Evolutionary conservation across 2,888 invertebrate species (phyloP), one percentile per base, ranked within the genome.

Genomic region (Drosophila colorata): DNA sequence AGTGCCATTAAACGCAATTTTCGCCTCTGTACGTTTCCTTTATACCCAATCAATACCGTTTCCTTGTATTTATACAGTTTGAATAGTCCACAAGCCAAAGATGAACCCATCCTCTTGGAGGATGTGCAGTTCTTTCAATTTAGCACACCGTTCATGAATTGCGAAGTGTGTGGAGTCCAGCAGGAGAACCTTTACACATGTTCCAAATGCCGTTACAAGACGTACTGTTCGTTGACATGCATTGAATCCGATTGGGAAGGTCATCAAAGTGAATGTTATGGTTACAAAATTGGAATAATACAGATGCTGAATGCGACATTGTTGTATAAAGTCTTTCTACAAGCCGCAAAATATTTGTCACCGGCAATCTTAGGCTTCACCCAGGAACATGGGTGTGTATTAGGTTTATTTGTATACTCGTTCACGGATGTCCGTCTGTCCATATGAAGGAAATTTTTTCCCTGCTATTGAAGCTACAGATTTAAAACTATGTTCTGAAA

Each of bases 201-300:
- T n/a, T 23, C 14, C 7, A 13, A 46, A 1, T 82, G 83, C 23
- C 80, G 80, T 0, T 76, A 57, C 16, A 82, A 53, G 23, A 48
- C 68, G 2, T 79, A 79, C 28, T 82, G 83, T 13, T 76, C 77
- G 1, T n/a, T 25, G 23, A 0, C 13, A 4, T 79, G 79, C 8
- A 55, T 67, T 25, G 8, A 59, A 2, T 6, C 18, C 2, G 79
- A 79, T 44, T 23, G 20, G n/a, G 18, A n/a, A 6, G 41, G 16
- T 0, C 78, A 79, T 13, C 6, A 47, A 18, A 6, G 13, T 41
- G 78, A 79, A 38, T 79, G 78, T 13, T 28, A 43, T 38, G 80
- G 65, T 6, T 82, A 56, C n/a, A 56, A 57, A 46, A 69, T 72
- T 48, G 72, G 68, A 6, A 2, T 82, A 6, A 64, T 79, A 56